Base-by-base conservation (phyloP, 2,797 vertebrate species). In the Perodicticus potto region DNA sequence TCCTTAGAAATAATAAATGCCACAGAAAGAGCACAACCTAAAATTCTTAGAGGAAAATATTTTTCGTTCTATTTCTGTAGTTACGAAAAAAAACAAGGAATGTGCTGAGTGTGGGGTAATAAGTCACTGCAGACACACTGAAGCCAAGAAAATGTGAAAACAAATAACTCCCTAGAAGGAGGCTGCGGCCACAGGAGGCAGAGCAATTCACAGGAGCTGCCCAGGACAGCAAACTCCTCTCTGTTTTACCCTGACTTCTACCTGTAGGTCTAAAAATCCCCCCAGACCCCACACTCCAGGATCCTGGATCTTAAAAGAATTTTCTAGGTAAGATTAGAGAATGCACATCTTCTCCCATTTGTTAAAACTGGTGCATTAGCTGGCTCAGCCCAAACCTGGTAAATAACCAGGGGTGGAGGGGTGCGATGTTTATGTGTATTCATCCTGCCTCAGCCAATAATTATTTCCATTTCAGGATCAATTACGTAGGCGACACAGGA, bases 1-100 rank as follows among this genome's bases (percentile, higher is more conserved):
- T 96, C 96, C 91, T 98, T 92, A 95, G 87, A 97, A 94, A 96
- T 96, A 94, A 84, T 69, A 97, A 96, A 98, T 96, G 81, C 74
- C 95, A 97, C 37, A 63, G 73, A 88, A 98, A 95, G 86, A 96
- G 88, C 89, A 93, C 34, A 90, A 70, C 40, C 82, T 82, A 57
- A 82, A 96, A 63, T 87, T 90, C 78, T 91, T 37, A 76, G 13
- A 88, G 88, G 45, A 92, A 96, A 94, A 88, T 73, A 20, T 92
- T 81, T 93, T 95, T 69, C 69, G 59, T 34, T 80, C 22, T 83
- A 93, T 77, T 91, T 91, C 49, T 86, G 5, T 45, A 86, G 73
- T 86, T 91, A 22, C 4, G 17, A 14, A 45, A 80, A 72, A 82
- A 70, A 82, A 45, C 45, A 72, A 59, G 25, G 10, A 67, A 70